Base-by-base conservation (phyloP, 1,140 invertebrate species). In the Pseudobourletiella spinata region DNA sequence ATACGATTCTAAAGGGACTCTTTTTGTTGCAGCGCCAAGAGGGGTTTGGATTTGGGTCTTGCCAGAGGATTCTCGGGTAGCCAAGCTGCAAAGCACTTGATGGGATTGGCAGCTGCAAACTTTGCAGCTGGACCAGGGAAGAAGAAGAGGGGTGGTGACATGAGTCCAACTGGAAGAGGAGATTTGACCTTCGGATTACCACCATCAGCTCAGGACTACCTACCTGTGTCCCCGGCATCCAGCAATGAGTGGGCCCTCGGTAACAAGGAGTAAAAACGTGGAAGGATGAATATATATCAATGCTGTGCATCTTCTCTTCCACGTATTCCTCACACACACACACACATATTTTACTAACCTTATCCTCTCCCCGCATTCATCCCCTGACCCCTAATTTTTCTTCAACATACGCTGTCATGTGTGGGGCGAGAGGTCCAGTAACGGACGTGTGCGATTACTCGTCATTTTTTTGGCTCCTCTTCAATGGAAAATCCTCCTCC, bases 51-150 rank as follows among this genome's bases (percentile, higher is more conserved):
- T 72, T 78, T 90, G 67, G 90, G 90, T 15, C 76, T 94, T 44
- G 86, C 82, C 61, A 85, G 90, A 30, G 89, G 89, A 2, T 92
- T 88, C 75, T 91, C 88, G 39, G 90, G 89, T 0, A 86, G 87
- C 25, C 84, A 91, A 71, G 86, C 90, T 44, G 89, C 88, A 70
- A 91, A 91, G 75, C 89, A 92, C 74, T 78, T 91, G 68, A 89
- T 94, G 86, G 90, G 68, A 30, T 55, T 70, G 32, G 68, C 68
- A 26, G 68, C 68, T 39, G 68, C 68, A n/a, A 70, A 70, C 54
- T 67, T 70, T 59, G 68, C 68, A 26, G 59, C 64, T 54, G 68
- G 65, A 16, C 67, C 67, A 15, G 67, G 67, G 14, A 69, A 69
- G 59, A 69, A 60, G 64, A 69, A 69, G 62, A 58, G 67, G n/a